These are phyloP conservation scores for Phoenoteleia sp. DNA, from an alignment of 2,888 invertebrate genomes.

Conservation along the genomic window DNA sequence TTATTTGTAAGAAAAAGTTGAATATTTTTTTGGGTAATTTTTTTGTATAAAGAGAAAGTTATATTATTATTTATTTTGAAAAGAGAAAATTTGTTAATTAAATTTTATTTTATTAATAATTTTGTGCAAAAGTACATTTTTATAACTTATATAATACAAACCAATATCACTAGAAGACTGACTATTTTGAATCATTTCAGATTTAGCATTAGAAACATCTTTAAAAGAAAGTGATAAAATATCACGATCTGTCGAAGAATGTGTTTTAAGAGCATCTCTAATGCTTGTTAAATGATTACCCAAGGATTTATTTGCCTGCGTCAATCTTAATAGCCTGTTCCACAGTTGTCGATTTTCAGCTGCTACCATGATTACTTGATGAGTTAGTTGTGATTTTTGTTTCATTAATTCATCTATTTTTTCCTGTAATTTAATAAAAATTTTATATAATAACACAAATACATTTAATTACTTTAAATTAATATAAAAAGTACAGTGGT, in stretches of 20 bases:
- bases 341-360: constrained; percentile 94
- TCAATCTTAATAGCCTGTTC: constrained; percentile 90
- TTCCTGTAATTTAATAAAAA: constrained; percentile 88
- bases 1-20: no score
- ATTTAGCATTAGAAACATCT: constrained; percentile 73
- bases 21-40: no score
- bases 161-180: constrained; percentile 73
- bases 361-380: constrained; percentile 94
- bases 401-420: constrained; percentile 91
- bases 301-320: constrained; percentile 88
- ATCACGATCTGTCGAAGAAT: constrained; percentile 82
- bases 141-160: no score
- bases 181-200: constrained; percentile 71
- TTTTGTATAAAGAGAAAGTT: no score
- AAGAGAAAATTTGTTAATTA: no score
- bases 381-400: constrained; percentile 92
- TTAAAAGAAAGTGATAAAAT: constrained; percentile 79
- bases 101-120: no score
- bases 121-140: no score
- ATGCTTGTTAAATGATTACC: constrained; percentile 88
- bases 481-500: no score
- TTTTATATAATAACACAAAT: no score
- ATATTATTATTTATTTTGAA: no score
- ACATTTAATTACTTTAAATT: no score
- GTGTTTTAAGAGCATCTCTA: constrained; percentile 87